Percentiles rank a stretch among this genome's conserved stretches.
phyloP scores from a whole-genome alignment of 2,113 vertebrate species.

The Ceyx melanurus region DNA sequence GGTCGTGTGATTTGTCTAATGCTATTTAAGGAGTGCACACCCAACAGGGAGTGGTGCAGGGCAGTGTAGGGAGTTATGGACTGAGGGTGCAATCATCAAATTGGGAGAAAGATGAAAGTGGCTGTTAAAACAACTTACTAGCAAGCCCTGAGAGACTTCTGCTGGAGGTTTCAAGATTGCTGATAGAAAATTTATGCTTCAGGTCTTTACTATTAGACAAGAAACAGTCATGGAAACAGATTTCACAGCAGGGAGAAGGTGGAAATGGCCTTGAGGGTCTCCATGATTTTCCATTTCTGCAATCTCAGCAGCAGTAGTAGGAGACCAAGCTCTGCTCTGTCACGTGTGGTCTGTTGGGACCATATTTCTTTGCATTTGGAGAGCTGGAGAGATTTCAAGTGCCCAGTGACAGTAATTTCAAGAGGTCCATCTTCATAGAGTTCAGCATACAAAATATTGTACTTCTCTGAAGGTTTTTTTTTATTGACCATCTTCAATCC shows the following conservation, averaged over 20 bases:
- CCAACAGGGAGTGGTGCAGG: background rate
- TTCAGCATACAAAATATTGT: background rate
- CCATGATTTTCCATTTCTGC: background rate
- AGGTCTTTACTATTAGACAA: background rate
- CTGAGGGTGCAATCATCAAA: background rate
- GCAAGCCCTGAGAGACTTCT: background rate
- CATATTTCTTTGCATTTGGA: background rate
- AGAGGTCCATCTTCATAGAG: background rate
- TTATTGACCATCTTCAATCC: background rate
- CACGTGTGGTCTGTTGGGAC: accelerated
- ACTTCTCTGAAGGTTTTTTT: background rate
- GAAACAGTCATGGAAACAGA: background rate
- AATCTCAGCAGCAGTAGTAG: background rate
- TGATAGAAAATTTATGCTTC: background rate
- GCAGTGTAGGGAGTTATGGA: background rate
- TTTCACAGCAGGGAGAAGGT: background rate
- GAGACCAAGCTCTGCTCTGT: background rate
- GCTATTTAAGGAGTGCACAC: background rate
- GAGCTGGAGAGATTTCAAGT: background rate
- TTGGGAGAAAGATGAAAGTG: background rate
- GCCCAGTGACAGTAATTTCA: background rate
- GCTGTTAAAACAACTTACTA: background rate
- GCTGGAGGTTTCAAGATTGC: background rate
- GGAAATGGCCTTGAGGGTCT: background rate
- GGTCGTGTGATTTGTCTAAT: background rate